A percentile compares a stretch with the other conserved stretches of the same genome.
These are phyloP conservation scores for Machaerirhynchus nigripectus DNA, from an alignment of 2,113 vertebrate genomes.

Conservation along the genomic window DNA sequence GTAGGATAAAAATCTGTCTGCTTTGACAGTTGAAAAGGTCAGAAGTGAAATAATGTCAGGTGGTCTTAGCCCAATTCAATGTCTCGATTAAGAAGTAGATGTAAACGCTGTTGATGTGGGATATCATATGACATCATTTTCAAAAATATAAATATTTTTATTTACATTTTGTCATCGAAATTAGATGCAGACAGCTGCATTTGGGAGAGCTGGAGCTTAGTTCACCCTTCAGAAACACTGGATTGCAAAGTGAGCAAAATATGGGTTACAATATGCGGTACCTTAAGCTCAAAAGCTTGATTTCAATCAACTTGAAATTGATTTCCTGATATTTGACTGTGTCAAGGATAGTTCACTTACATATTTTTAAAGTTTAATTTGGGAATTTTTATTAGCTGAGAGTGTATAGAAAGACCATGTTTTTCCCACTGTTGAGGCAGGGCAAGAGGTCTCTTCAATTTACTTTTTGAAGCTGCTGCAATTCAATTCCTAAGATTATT, in stretches of 20 bases:
- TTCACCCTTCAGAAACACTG: neutral
- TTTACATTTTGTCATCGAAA: slow-evolving; percentile 19
- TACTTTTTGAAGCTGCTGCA: neutral
- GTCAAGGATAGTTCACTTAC: neutral
- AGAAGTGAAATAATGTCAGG: slow-evolving; percentile 66
- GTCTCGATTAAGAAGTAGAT: slow-evolving; percentile 66
- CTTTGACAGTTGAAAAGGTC: slow-evolving; percentile 79
- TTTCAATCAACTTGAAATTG: neutral
- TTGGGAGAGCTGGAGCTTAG: neutral
- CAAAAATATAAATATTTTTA: neutral
- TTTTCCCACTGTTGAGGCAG: neutral
- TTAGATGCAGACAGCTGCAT: neutral
- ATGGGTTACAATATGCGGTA: fast-evolving
- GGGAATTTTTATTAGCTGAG: neutral
- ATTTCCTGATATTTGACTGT: neutral
- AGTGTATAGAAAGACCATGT: neutral
- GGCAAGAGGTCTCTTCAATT: neutral
- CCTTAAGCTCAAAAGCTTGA: neutral
- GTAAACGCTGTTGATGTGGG: slow-evolving; percentile 31
- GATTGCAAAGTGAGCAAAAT: neutral
- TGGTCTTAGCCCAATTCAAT: slow-evolving; percentile 54
- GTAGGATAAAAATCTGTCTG: slow-evolving; percentile 75
- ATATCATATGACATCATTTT: neutral
- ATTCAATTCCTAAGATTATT: neutral
- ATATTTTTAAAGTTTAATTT: slow-evolving; percentile 15